Conservation (phyloP, 2,113 vertebrate species). For the Petaurus breviceps region DNA sequence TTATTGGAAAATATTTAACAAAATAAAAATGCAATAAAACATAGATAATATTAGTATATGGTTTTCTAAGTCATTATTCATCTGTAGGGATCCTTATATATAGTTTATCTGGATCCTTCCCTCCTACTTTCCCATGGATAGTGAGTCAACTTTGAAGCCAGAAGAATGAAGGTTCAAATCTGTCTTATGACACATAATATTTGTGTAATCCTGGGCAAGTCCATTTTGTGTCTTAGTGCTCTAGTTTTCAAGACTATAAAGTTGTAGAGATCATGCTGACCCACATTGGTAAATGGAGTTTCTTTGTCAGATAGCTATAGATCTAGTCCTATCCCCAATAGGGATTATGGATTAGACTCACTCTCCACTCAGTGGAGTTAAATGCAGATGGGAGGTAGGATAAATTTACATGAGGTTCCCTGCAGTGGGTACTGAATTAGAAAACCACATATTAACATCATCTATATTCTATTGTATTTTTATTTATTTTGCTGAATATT, state of each 20-base stretch:
- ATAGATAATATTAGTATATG: background rate
- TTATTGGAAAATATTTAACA: background rate
- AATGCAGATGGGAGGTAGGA: background rate
- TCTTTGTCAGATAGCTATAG: background rate
- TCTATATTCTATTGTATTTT: background rate
- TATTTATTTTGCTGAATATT: background rate
- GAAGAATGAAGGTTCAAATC: conserved; percentile 15
- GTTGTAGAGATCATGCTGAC: background rate
- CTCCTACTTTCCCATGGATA: background rate
- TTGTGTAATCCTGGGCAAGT: conserved; percentile 3
- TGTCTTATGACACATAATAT: background rate
- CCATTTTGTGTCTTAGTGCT: background rate
- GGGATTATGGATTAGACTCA: background rate
- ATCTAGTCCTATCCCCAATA: background rate
- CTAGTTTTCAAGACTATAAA: conserved; percentile 3
- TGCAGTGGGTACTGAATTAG: background rate
- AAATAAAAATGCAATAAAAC: background rate
- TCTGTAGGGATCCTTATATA: background rate
- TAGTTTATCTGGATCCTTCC: background rate
- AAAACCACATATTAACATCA: background rate
- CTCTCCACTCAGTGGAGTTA: background rate
- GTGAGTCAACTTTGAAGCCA: background rate
- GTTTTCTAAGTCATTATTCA: background rate
- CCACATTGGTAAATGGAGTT: background rate
- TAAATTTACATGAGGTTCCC: background rate